Conservation (phyloP, 2,113 vertebrate species). For the Carassius carassius region DNA sequence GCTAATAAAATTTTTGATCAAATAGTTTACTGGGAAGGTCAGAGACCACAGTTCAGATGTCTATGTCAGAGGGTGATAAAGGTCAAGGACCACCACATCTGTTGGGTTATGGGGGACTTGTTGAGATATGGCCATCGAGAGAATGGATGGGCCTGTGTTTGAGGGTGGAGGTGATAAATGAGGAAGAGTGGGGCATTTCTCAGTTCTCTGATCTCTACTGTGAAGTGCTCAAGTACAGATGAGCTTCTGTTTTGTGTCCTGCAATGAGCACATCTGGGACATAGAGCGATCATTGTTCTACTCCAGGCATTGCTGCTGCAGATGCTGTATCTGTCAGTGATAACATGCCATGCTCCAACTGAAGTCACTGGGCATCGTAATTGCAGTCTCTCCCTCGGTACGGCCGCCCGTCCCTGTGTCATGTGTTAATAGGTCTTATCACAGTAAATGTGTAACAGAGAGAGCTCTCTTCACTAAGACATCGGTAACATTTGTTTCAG, state of each 20-base stretch:
- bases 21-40: constrained; percentile 36
- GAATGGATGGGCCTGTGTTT: constrained; percentile 40
- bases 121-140: constrained; percentile 15
- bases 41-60: constrained; percentile 44
- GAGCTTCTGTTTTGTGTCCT: constrained; percentile 45
- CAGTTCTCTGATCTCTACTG: constrained; percentile 42
- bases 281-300: constrained; percentile 47
- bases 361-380: constrained; percentile 46
- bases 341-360: constrained; percentile 29
- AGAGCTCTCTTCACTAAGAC: neutral
- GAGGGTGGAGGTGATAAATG: neutral
- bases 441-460: constrained; percentile 24
- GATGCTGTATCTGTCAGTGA: constrained; percentile 29
- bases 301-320: neutral
- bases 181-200: neutral
- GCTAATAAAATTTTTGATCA: constrained; percentile 35
- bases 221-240: constrained; percentile 48
- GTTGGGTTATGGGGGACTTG: neutral
- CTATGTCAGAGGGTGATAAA: constrained; percentile 18
- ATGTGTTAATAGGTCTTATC: constrained; percentile 12
- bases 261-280: constrained; percentile 15
- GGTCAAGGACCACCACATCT: constrained; percentile 41
- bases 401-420: neutral
- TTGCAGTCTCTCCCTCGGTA: constrained; percentile 20
- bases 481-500: neutral